These are phyloP conservation scores for Colaptes auratus DNA, from an alignment of 2,113 vertebrate species.

Conservation along the genomic window DNA sequence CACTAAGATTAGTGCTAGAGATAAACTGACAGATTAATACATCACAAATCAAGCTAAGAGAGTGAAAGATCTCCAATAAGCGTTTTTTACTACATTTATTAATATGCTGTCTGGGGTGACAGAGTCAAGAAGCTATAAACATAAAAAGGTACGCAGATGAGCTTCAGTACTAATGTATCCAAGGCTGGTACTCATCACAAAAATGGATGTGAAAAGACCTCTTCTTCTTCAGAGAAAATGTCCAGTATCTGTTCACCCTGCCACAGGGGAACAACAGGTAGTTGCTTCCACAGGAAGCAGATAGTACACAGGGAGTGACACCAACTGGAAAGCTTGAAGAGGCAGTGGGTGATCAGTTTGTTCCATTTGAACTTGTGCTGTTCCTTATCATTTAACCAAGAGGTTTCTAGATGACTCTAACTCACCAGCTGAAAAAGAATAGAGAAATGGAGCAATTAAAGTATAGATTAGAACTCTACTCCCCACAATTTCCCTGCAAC, in stretches of 20 bases:
- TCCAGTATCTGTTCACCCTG: not conserved
- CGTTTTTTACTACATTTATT: not conserved
- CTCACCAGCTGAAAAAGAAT: not conserved
- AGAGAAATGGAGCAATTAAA: not conserved
- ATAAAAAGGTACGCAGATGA: not conserved
- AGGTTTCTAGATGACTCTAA: not conserved
- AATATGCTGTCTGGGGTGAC: not conserved
- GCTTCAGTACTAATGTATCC: not conserved
- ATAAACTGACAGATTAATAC: not conserved
- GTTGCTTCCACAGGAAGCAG: not conserved
- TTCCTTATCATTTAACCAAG: not conserved
- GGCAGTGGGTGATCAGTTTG: not conserved
- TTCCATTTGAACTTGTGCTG: not conserved
- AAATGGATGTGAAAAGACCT: not conserved
- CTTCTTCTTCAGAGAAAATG: not conserved
- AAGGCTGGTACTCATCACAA: not conserved
- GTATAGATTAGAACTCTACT: not conserved
- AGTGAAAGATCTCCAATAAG: not conserved
- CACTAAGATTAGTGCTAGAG: not conserved
- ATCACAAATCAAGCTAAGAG: not conserved
- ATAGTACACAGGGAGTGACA: not conserved
- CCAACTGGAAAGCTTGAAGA: not conserved
- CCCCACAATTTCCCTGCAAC: not conserved
- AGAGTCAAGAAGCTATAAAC: not conserved
- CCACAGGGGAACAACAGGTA: not conserved